These are phyloP conservation scores for Lates japonicus DNA, from an alignment of 2,797 vertebrate species.

Conservation along the genomic window DNA sequence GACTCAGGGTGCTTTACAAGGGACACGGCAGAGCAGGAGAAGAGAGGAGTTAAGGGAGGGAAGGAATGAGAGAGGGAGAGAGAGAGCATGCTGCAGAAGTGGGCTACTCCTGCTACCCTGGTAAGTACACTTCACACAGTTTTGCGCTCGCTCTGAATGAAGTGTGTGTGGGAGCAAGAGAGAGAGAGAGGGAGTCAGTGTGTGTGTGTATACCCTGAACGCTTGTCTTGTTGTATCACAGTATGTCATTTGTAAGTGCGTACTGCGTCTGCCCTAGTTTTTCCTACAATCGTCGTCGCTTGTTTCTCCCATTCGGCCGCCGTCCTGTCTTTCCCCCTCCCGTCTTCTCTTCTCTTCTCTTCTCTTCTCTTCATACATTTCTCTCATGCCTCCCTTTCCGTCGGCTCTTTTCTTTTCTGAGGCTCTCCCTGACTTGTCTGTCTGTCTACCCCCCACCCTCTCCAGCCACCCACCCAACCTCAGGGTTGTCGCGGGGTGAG, in stretches of 20 bases:
- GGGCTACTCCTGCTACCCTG: constrained; percentile 72
- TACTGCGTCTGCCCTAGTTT: constrained; percentile 75
- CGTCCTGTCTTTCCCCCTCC: constrained; percentile 31
- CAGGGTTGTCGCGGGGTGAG: constrained; percentile 69
- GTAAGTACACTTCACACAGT: constrained; percentile 79
- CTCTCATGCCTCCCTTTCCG: constrained; percentile 33
- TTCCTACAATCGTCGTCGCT: constrained; percentile 48
- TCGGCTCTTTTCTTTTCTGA: constrained; percentile 22
- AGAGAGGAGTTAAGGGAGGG: constrained; percentile 59
- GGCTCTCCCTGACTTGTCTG: constrained; percentile 18
- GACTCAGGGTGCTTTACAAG: constrained; percentile 68
- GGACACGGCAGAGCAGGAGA: constrained; percentile 54
- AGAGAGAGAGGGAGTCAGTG: constrained; percentile 23
- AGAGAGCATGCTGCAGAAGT: constrained; percentile 74
- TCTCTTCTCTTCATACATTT: constrained; percentile 15
- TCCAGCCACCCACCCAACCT: constrained; percentile 29
- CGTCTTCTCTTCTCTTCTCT: constrained; percentile 9
- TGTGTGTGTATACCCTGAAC: constrained; percentile 32
- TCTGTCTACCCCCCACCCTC: neutral
- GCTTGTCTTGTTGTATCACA: constrained; percentile 63
- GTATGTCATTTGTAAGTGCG: constrained; percentile 66
- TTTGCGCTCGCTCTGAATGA: constrained; percentile 61
- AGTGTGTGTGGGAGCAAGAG: constrained; percentile 48
- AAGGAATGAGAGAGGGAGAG: constrained; percentile 63
- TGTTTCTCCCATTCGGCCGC: constrained; percentile 41